Evolutionary conservation across 2,888 invertebrate species (phyloP).

Genomic region (Tenodera sinensis): DNA sequence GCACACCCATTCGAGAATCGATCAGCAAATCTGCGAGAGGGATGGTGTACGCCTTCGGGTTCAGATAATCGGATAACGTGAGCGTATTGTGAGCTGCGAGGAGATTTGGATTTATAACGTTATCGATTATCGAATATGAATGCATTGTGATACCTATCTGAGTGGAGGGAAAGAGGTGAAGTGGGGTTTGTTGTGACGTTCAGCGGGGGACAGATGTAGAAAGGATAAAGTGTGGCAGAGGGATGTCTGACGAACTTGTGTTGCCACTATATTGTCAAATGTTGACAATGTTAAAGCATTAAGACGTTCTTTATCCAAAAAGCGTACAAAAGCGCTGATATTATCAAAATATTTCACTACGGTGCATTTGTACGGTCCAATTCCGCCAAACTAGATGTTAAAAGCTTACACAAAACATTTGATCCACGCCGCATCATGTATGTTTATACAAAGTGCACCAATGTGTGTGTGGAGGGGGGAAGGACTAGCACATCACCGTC

Average conservation of each 20-base stretch:
- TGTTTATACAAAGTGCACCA: too few relatives aligned
- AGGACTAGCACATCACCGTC: too few relatives aligned
- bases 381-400: too few relatives aligned
- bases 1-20: background rate
- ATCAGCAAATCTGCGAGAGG: background rate
- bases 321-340: too few relatives aligned
- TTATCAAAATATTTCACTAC: too few relatives aligned
- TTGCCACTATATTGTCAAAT: background rate
- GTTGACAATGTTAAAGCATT: background rate
- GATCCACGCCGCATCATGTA: too few relatives aligned
- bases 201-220: background rate
- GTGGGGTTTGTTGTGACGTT: background rate
- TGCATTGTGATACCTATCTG: background rate
- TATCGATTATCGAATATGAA: constrained; percentile 2
- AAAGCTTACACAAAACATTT: too few relatives aligned
- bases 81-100: background rate
- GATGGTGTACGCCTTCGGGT: background rate
- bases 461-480: too few relatives aligned
- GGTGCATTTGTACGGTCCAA: too few relatives aligned
- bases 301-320: too few relatives aligned
- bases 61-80: background rate
- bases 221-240: background rate
- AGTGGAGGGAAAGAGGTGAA: background rate
- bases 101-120: background rate
- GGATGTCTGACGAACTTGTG: background rate